A percentile compares a stretch with the other conserved stretches of the same genome.
These are phyloP conservation scores for Caenorhabditis japonica DNA, from an alignment of 2,888 invertebrate species.

Conservation along the genomic window DNA sequence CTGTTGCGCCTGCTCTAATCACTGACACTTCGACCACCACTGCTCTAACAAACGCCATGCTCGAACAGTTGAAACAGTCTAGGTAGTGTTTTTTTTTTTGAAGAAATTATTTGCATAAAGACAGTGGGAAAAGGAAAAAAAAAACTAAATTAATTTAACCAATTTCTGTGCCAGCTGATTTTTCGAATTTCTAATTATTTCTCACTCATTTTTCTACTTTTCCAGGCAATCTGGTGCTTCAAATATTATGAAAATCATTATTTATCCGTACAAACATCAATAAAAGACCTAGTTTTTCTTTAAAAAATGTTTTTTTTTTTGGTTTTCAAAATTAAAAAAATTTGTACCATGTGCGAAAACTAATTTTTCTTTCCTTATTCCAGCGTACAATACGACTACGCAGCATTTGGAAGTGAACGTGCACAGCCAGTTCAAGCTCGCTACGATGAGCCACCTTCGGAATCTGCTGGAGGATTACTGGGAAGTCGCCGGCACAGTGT, in stretches of 20 bases:
- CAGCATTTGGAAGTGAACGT: conserved; percentile 29
- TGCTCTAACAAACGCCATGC: conserved; percentile 55
- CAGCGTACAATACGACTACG: conserved; percentile 37
- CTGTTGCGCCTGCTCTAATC: conserved; percentile 24
- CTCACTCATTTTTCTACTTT: too few species aligned
- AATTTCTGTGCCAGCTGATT: too few species aligned
- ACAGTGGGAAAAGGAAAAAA: background rate
- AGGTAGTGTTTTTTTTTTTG: conserved; percentile 20
- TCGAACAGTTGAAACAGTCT: conserved; percentile 40
- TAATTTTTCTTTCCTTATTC: too few species aligned
- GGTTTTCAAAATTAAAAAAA: too few species aligned
- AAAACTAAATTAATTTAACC: too few species aligned
- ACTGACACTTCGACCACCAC: conserved; percentile 37
- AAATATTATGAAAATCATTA: too few species aligned
- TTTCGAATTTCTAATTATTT: too few species aligned
- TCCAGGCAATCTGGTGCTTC: too few species aligned
- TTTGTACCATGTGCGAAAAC: too few species aligned
- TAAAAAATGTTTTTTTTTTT: too few species aligned
- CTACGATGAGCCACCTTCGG: background rate
- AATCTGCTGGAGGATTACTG: conserved; percentile 3
- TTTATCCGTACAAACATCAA: too few species aligned
- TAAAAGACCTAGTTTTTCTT: too few species aligned
- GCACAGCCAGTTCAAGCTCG: conserved; percentile 12
- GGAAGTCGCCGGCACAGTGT: conserved; percentile 44
- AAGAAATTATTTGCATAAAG: background rate